Percentiles rank a stretch among this genome's conserved stretches.
Evolutionary conservation across 1,140 invertebrate genomes (phyloP).

Genomic region (Anadara kagoshimensis): DNA sequence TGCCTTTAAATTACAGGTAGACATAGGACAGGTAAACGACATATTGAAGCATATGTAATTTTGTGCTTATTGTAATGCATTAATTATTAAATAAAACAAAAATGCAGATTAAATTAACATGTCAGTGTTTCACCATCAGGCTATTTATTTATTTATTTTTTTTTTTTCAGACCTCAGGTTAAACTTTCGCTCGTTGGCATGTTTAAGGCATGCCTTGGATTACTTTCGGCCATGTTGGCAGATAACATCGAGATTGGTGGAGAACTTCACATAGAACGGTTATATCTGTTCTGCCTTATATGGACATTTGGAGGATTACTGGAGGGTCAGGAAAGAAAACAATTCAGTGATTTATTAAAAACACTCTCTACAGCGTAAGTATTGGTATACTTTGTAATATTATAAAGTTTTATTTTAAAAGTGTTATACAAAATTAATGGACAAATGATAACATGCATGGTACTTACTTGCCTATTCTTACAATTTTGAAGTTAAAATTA

Average conservation of each 20-base stretch:
- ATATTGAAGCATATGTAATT: too few relatives aligned
- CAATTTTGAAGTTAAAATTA: too few relatives aligned
- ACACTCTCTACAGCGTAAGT: constrained; percentile 71
- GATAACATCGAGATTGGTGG: constrained; percentile 73
- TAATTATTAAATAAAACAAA: too few relatives aligned
- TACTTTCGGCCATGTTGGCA: constrained; percentile 72
- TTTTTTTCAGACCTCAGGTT: constrained; percentile 58
- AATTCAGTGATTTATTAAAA: constrained; percentile 70
- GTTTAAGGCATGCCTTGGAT: constrained; percentile 69
- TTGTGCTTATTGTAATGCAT: too few relatives aligned
- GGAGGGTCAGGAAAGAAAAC: constrained; percentile 64
- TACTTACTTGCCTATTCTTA: too few relatives aligned
- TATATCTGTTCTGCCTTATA: constrained; percentile 73
- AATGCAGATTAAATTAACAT: too few relatives aligned
- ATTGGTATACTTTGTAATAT: not conserved
- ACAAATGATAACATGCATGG: too few relatives aligned
- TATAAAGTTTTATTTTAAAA: not conserved
- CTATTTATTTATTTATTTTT: too few relatives aligned
- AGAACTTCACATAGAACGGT: constrained; percentile 72
- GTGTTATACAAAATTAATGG: not conserved
- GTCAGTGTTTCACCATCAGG: too few relatives aligned
- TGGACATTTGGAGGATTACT: constrained; percentile 73
- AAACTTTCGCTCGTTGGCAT: constrained; percentile 68
- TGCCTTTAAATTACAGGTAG: too few relatives aligned
- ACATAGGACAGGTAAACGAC: too few relatives aligned